phyloP scores from a whole-genome alignment of 2,888 invertebrate species.

The Drosophila maculinotata region DNA sequence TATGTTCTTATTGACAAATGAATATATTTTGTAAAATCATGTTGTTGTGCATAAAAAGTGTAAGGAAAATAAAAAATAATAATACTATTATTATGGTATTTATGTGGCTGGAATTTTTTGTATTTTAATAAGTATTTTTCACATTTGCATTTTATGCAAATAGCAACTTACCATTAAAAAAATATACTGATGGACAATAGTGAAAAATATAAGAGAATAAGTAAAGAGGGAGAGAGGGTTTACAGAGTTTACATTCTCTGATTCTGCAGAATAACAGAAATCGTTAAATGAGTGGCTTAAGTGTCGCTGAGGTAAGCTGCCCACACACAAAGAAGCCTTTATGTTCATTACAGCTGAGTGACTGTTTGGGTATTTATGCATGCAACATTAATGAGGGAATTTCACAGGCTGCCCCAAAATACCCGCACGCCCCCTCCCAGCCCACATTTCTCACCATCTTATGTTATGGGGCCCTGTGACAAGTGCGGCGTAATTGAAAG shows the following conservation, averaged over 20 bases:
- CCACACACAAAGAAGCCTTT: slow-evolving; percentile 12
- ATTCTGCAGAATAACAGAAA: slow-evolving; percentile 13
- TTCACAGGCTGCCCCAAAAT: slow-evolving; percentile 43
- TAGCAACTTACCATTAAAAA: no score
- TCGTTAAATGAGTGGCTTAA: slow-evolving; percentile 38
- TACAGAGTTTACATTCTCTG: slow-evolving; percentile 7
- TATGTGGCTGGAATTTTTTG: no score
- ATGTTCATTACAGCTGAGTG: slow-evolving; percentile 32
- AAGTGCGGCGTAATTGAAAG: slow-evolving; percentile 77
- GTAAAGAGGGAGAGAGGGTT: not conserved
- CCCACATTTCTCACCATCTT: not conserved
- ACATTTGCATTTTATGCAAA: no score
- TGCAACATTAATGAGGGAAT: slow-evolving; percentile 61
- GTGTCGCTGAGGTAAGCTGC: slow-evolving; percentile 19
- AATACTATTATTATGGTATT: no score
- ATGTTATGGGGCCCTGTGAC: slow-evolving; percentile 48
- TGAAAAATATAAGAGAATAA: not conserved
- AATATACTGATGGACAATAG: no score
- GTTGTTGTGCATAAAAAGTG: no score
- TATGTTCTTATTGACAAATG: no score
- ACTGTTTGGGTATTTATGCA: slow-evolving; percentile 35
- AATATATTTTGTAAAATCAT: no score
- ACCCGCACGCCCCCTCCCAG: not conserved
- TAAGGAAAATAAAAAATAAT: no score
- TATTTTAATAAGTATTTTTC: no score